Percentiles rank a stretch among this genome's conserved stretches.
phyloP scores from a whole-genome alignment of 2,113 vertebrate genomes.

The Shinisaurus crocodilurus region DNA sequence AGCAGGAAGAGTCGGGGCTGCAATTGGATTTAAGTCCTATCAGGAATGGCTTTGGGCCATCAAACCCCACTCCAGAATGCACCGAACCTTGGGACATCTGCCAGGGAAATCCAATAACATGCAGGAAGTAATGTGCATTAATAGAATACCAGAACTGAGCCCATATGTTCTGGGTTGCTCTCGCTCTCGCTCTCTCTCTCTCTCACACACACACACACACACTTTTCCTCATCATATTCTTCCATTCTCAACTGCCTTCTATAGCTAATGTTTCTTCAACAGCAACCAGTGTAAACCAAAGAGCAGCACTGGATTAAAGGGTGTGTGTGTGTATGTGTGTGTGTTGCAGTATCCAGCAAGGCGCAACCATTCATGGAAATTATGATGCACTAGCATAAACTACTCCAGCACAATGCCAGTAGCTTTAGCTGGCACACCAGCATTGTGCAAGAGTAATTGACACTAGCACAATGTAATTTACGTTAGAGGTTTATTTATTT shows the following conservation, averaged over 20 bases:
- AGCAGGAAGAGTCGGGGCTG: not conserved
- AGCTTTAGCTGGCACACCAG: too few relatives aligned
- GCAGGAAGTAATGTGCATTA: conserved; percentile 13
- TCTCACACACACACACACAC: too few relatives aligned
- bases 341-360: too few relatives aligned
- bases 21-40: conserved; percentile 16
- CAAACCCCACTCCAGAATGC: conserved; percentile 38
- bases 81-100: conserved; percentile 14
- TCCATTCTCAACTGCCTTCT: not conserved
- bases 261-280: not conserved
- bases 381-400: too few relatives aligned
- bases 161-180: conserved; percentile 12
- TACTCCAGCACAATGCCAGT: too few relatives aligned
- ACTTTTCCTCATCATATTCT: not conserved
- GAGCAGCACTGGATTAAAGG: not conserved
- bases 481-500: too few relatives aligned
- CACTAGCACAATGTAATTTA: too few relatives aligned
- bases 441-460: too few relatives aligned
- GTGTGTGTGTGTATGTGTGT: not conserved
- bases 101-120: conserved; percentile 10
- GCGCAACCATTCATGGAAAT: too few relatives aligned
- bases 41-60: not conserved
- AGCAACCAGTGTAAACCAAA: not conserved
- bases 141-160: not conserved
- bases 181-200: not conserved